These are phyloP conservation scores for Anolis sagrei DNA, from an alignment of 2,113 vertebrate species.

Conservation along the genomic window DNA sequence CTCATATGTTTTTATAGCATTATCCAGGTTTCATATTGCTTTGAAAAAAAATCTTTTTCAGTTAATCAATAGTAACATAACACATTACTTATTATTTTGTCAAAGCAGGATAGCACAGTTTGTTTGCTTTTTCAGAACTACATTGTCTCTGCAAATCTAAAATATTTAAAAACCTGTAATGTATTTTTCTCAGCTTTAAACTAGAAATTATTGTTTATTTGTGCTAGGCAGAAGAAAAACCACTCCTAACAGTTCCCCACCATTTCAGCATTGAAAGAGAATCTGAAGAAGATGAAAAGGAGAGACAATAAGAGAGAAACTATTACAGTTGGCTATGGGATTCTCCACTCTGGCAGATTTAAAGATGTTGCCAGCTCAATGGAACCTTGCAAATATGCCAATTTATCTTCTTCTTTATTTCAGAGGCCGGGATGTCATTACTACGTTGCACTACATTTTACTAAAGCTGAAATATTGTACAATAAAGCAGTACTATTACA, in stretches of 20 bases:
- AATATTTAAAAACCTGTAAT: not conserved
- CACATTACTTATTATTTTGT: slow-evolving; percentile 20
- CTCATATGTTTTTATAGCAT: slow-evolving; percentile 46
- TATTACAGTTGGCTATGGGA: not conserved
- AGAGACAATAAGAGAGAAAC: no score
- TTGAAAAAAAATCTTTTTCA: slow-evolving; percentile 26
- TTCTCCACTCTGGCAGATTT: not conserved
- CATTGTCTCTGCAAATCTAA: not conserved
- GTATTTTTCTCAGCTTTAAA: not conserved
- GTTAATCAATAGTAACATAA: slow-evolving; percentile 25
- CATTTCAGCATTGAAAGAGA: no score
- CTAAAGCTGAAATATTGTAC: not conserved
- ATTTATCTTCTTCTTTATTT: not conserved
- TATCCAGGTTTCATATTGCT: slow-evolving; percentile 41
- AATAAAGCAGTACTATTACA: not conserved
- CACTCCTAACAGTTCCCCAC: not conserved
- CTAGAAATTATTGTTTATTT: slow-evolving; percentile 6
- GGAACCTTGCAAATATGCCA: no score
- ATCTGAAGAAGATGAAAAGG: no score
- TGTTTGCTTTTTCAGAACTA: not conserved
- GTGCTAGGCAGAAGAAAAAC: not conserved
- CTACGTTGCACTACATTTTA: slow-evolving; percentile 19
- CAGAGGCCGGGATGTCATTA: not conserved
- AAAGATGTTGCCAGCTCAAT: not conserved
- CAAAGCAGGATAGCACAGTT: not conserved